Evolutionary conservation across 1,140 invertebrate species (phyloP).

Genomic region (Philaenus spumarius): DNA sequence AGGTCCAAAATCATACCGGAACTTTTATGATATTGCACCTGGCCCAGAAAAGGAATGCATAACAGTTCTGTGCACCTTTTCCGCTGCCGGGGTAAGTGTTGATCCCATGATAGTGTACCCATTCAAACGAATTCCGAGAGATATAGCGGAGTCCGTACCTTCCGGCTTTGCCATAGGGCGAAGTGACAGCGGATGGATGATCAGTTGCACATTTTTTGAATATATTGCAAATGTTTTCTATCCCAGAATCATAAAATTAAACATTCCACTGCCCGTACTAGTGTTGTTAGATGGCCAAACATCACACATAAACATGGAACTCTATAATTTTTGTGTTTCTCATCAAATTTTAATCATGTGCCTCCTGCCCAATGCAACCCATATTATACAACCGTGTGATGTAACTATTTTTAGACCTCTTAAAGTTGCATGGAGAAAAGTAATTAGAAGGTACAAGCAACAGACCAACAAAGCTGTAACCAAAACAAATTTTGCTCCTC

Average conservation of each 20-base stretch:
- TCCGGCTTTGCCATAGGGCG: no score
- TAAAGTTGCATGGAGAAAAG: neutral
- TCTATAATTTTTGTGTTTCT: slow-evolving; percentile 1
- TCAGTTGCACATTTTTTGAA: no score
- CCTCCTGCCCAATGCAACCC: slow-evolving; percentile 1
- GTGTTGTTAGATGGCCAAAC: neutral
- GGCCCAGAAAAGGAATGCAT: neutral
- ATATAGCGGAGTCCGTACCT: no score
- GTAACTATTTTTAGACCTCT: neutral
- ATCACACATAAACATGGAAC: slow-evolving; percentile 3
- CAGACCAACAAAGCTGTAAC: neutral
- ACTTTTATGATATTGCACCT: neutral
- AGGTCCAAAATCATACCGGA: neutral
- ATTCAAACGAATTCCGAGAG: no score
- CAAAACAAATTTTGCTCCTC: neutral
- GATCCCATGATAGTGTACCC: neutral
- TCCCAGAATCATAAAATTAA: no score
- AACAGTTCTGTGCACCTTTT: slow-evolving; percentile 1
- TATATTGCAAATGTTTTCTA: neutral
- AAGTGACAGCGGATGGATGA: neutral
- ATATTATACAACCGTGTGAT: slow-evolving; percentile 5
- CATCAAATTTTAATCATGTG: slow-evolving; percentile 2
- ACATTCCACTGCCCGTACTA: neutral
- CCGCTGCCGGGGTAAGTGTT: neutral
- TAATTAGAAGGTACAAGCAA: neutral